phyloP scores from a whole-genome alignment of 2,113 vertebrate genomes.

The Nasalis larvatus region DNA sequence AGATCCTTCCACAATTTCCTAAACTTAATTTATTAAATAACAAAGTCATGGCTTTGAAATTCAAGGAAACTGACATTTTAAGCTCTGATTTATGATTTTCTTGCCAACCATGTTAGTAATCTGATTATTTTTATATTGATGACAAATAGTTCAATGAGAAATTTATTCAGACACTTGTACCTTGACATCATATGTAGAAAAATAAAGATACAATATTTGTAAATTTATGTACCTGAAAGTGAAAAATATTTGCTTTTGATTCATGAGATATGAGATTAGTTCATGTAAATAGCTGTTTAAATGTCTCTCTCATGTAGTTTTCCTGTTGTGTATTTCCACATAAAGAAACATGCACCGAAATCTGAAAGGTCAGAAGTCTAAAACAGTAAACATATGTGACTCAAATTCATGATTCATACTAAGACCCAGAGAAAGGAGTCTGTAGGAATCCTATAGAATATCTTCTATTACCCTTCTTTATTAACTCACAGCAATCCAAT shows the following conservation, averaged over 20 bases:
- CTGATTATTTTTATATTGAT: neutral
- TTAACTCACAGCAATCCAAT: neutral
- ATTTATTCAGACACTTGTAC: neutral
- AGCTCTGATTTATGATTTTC: neutral
- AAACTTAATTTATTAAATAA: neutral
- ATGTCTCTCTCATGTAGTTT: neutral
- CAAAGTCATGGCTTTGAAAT: neutral
- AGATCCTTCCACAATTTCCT: neutral
- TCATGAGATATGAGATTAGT: neutral
- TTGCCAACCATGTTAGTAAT: neutral
- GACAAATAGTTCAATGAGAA: neutral
- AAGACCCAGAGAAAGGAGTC: neutral
- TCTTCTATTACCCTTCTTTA: neutral
- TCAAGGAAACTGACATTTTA: neutral
- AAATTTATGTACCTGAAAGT: neutral
- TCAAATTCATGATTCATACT: neutral
- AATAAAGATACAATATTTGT: neutral
- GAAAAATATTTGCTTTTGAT: neutral
- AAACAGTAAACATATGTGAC: constrained; percentile 8
- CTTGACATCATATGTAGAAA: neutral
- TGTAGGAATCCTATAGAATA: neutral
- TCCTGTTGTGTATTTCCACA: neutral
- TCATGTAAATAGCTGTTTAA: neutral
- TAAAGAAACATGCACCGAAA: neutral
- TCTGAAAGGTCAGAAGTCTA: constrained; percentile 40